Evolutionary conservation across 2,797 vertebrate species (phyloP), one percentile per base, ranked within the genome.

Genomic region (Gastrophryne carolinensis): DNA sequence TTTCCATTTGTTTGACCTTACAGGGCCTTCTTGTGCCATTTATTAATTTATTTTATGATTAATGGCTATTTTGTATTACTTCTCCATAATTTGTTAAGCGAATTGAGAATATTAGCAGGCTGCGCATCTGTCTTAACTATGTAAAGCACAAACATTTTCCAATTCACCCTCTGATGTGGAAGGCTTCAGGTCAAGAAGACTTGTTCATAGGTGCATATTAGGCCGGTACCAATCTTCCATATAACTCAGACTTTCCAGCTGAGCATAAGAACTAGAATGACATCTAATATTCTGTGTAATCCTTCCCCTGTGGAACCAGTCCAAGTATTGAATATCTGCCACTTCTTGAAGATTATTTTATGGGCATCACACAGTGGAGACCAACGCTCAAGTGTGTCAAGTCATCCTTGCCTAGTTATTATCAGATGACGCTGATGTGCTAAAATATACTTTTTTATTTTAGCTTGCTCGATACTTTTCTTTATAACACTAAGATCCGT

Each of bases 381-480:
- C 58, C 75, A 78, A 54, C 47, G 72, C 50, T 34, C 52, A 54
- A 37, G 53, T 74, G 37, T 54, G 32, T 26, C 32, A 44, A 77
- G 30, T 47, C 58, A 56, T 39, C 34, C 32, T 49, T 50, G 27
- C 74, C 60, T 35, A 27, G 58, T 65, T 72, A 58, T 62, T 65
- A 72, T 78, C 29, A 54, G 67, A 29, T 64, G 71, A 64, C 64
- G 52, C 56, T 47, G 60, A 68, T 61, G 39, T 78, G 75, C 72
- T 61, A 72, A 65, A 49, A 58, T 29, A 11, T 12, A 21, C 39
- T 72, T 70, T 77, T 64, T 57, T 26, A 58, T 57, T 41, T 80
- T 12, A 39, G 3, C 63, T 56, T n/a, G 76, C 11, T 58, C 65
- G 50, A 49, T n/a, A 63, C 49, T 13, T 15, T 9, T 2, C 68